Evolutionary conservation across 1,140 invertebrate species (phyloP), one percentile per base, ranked within the genome.

Genomic region (Babylonia areolata): DNA sequence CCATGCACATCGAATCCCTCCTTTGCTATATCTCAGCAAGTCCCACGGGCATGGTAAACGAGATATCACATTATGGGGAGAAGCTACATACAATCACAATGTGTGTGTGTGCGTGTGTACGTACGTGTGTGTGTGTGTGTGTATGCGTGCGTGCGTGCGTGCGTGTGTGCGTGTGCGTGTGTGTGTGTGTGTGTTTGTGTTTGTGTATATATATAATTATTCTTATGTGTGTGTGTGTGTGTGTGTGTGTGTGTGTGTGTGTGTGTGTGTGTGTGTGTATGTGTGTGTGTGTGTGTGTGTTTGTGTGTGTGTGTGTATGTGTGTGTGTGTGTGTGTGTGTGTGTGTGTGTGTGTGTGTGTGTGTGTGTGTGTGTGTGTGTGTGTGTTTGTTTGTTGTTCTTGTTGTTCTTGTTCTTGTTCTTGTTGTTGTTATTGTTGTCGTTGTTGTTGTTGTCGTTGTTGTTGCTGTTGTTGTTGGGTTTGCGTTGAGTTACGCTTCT

Each of bases 231-330:
- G 58, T 64, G 58, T 64, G 58, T 64, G 58, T 64, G 58, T 64
- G 58, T 64, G 58, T 64, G 58, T 64, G 58, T 64, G 58, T 64
- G 58, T 64, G 58, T 64, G 58, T 64, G 58, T 64, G 58, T 64
- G 58, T 64, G 58, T 64, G 58, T 64, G 58, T 64, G 58, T 64
- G 58, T 64, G 58, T 64, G 58, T 64, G 58, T 64, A 20, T 64
- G 58, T 64, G 58, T 64, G 58, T 64, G 58, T 28, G 58, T 64
- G 58, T 64, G 58, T 64, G 58, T 64, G 58, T 64, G 58, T 28
- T 6, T 64, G 58, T 64, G 58, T 28, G 58, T 64, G 58, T 64
- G 58, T 64, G 58, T 23, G 58, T 64, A 20, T 64, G 58, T 64
- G 58, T 64, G 58, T 64, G 58, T 64, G 58, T 64, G 58, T 64